Evolutionary conservation across 2,113 vertebrate genomes (phyloP).

Genomic region (Vidua macroura): DNA sequence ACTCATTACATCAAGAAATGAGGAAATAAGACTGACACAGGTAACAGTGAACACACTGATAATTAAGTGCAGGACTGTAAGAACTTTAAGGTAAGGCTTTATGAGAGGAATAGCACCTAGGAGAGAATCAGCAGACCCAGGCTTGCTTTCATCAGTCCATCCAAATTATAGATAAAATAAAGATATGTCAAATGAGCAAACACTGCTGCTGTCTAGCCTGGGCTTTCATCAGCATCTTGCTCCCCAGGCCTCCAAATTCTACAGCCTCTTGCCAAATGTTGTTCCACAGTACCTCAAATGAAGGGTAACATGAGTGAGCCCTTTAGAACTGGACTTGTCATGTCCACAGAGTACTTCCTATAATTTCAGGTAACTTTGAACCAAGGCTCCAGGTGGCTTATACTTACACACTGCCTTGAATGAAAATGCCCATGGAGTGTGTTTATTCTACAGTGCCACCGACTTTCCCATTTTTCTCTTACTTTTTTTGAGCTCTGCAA

Average conservation of each 20-base stretch:
- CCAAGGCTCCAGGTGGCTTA: not conserved
- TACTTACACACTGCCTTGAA: not conserved
- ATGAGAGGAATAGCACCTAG: slow-evolving; percentile 16
- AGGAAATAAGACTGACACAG: slow-evolving; percentile 70
- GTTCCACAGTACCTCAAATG: not conserved
- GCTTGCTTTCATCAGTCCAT: not conserved
- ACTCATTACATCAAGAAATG: slow-evolving; percentile 76
- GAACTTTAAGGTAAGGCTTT: slow-evolving; percentile 21
- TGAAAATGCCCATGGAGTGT: not conserved
- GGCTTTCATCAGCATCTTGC: not conserved
- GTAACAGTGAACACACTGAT: slow-evolving; percentile 71
- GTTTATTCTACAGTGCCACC: not conserved
- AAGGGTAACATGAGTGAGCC: not conserved
- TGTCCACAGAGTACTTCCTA: not conserved
- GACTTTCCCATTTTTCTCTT: not conserved
- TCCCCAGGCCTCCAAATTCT: not conserved
- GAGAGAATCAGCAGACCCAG: slow-evolving; percentile 29
- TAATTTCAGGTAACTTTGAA: not conserved
- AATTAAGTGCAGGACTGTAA: slow-evolving; percentile 58
- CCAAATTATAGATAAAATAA: not conserved
- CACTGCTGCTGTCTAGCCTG: not conserved
- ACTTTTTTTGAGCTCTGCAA: not conserved
- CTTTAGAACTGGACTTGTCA: not conserved
- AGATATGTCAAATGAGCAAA: not conserved
- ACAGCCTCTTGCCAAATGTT: not conserved